Percentiles rank a stretch among this genome's conserved stretches.
Conservation (phyloP, 2,888 invertebrate genomes). For the Stenichneumon culpator region DNA sequence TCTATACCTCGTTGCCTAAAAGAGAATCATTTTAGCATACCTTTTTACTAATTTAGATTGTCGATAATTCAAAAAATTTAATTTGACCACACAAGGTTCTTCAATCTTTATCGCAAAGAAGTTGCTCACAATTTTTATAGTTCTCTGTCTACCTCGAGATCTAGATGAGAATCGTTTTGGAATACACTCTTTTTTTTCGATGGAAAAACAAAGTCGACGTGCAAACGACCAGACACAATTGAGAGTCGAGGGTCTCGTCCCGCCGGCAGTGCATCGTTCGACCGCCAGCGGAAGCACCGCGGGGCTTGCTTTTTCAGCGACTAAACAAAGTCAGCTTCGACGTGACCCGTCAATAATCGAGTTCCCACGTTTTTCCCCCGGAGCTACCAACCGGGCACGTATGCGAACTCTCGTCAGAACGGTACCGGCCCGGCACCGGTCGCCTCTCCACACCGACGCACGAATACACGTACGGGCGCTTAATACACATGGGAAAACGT, state of each 20-base stretch:
- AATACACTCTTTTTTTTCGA: conserved; percentile 39
- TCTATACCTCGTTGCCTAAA: background rate
- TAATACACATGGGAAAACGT: conserved; percentile 42
- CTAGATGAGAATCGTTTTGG: conserved; percentile 33
- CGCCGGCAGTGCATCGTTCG: conserved; percentile 9
- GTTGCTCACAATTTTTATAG: background rate
- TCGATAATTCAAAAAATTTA: background rate
- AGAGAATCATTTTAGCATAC: conserved; percentile 35
- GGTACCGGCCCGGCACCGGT: conserved; percentile 2
- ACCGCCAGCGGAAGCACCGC: conserved; percentile 19
- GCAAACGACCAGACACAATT: conserved; percentile 48
- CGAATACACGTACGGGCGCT: background rate
- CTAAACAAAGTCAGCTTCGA: conserved; percentile 56
- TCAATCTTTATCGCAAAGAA: background rate
- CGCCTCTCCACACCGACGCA: conserved; percentile 3
- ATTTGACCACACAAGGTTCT: background rate
- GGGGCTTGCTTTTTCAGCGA: conserved; percentile 42
- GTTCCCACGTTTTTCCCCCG: conserved; percentile 41
- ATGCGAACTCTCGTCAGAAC: conserved; percentile 26
- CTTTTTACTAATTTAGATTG: too few relatives aligned
- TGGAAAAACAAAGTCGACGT: conserved; percentile 41
- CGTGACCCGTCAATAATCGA: conserved; percentile 57
- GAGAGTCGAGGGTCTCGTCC: conserved; percentile 12
- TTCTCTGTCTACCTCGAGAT: background rate
- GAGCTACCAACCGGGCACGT: background rate